Evolutionary conservation across 2,797 vertebrate genomes (phyloP).

Genomic region (Sphenopsis melanotis): DNA sequence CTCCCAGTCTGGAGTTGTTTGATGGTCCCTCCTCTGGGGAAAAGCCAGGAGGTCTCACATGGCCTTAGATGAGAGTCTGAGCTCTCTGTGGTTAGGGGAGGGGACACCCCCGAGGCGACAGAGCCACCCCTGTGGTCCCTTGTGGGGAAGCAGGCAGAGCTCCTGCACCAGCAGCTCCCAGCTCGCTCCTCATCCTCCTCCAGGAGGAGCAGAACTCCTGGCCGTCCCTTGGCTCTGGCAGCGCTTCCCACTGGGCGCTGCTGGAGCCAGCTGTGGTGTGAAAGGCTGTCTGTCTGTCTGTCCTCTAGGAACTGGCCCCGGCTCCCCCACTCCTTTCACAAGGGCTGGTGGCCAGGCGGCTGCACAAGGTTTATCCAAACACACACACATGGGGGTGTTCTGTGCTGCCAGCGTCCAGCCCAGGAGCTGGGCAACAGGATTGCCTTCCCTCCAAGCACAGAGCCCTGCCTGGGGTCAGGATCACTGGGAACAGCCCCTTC

Average conservation of each 20-base stretch:
- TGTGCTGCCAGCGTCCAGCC: not conserved
- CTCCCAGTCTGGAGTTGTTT: not conserved
- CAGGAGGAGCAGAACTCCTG: not conserved
- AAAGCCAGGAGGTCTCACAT: not conserved
- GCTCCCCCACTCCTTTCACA: not conserved
- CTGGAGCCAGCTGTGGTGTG: conserved; percentile 41
- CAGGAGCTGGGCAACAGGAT: not conserved
- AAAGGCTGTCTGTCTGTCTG: not conserved
- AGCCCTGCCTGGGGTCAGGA: not conserved
- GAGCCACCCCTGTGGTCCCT: not conserved
- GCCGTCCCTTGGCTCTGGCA: not conserved
- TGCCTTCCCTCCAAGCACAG: not conserved
- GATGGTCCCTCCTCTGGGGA: not conserved
- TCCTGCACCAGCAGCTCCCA: not conserved
- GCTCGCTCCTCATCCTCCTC: not conserved
- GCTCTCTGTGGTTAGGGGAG: not conserved
- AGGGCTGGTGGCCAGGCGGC: not conserved
- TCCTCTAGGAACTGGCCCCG: conserved; percentile 55
- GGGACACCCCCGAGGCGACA: not conserved
- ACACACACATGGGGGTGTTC: not conserved
- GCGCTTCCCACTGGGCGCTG: not conserved
- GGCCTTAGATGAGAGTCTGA: not conserved
- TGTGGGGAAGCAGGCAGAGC: not conserved
- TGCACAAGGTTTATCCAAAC: not conserved
- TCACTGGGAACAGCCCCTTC: not conserved